Conservation (phyloP, 2,797 vertebrate species). For the Anas bernieri region DNA sequence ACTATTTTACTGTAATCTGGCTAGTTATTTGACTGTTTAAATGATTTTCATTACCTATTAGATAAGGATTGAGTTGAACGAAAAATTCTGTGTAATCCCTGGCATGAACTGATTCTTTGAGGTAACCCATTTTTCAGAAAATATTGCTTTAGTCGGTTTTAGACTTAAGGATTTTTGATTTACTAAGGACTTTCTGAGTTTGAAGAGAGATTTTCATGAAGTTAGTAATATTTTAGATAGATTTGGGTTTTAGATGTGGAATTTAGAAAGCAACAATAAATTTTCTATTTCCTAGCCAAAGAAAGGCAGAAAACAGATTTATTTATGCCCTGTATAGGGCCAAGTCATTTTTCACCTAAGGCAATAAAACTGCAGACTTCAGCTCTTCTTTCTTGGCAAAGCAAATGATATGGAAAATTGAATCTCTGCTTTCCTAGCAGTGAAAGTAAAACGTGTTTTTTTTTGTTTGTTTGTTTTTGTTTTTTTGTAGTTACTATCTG, state of each 20-base stretch:
- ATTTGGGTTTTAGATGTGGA: slow-evolving; percentile 20
- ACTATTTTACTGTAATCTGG: not conserved
- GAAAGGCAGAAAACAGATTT: slow-evolving; percentile 35
- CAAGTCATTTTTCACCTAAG: slow-evolving; percentile 33
- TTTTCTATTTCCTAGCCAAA: not conserved
- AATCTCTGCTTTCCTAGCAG: not conserved
- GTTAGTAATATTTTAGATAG: slow-evolving; percentile 15
- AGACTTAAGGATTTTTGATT: not conserved
- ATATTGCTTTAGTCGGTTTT: slow-evolving; percentile 24
- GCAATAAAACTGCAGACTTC: slow-evolving; percentile 32
- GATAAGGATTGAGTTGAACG: not conserved
- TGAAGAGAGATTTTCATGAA: slow-evolving; percentile 2
- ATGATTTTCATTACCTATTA: not conserved
- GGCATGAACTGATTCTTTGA: not conserved
- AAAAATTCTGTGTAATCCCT: not conserved
- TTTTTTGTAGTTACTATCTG: rapidly evolving
- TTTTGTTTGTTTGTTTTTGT: no score
- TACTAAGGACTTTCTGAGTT: not conserved
- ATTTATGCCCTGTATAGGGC: slow-evolving; percentile 20
- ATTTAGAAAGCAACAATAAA: slow-evolving; percentile 32
- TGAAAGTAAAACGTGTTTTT: not conserved
- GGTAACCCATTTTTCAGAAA: not conserved
- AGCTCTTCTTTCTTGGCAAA: slow-evolving; percentile 31
- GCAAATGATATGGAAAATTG: slow-evolving; percentile 35
- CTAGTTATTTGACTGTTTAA: not conserved